Conservation (phyloP, 2,888 invertebrate genomes). For the Alsophila aescularia region DNA sequence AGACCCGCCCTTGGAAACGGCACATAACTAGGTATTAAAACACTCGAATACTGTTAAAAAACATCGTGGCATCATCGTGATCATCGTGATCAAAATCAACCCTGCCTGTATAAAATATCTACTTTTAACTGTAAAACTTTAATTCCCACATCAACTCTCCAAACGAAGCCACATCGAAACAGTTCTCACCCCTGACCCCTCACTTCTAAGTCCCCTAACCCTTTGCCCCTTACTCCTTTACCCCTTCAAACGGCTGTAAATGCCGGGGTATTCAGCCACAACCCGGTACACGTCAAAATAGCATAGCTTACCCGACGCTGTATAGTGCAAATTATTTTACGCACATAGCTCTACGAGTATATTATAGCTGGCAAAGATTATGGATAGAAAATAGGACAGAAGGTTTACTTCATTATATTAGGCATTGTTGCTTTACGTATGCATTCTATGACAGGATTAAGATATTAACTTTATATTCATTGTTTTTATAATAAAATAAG, state of each 20-base stretch:
- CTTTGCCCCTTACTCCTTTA: neutral
- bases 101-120: no score
- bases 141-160: neutral
- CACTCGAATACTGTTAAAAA: no score
- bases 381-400: neutral
- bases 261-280: conserved; percentile 29
- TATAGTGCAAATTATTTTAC: conserved; percentile 39
- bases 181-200: conserved; percentile 6
- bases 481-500: no score
- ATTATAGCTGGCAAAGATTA: conserved; percentile 34
- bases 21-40: no score
- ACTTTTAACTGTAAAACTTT: no score
- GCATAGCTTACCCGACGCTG: conserved; percentile 25
- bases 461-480: no score
- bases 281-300: conserved; percentile 28
- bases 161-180: no score
- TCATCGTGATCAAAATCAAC: no score
- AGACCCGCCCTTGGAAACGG: no score
- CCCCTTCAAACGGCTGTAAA: conserved; percentile 23
- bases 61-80: no score
- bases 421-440: neutral
- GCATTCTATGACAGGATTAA: no score
- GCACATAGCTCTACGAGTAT: conserved; percentile 34
- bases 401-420: neutral
- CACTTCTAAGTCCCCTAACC: conserved; percentile 1